Evolutionary conservation across 2,888 invertebrate species (phyloP).

Genomic region (Epinotia nisella): DNA sequence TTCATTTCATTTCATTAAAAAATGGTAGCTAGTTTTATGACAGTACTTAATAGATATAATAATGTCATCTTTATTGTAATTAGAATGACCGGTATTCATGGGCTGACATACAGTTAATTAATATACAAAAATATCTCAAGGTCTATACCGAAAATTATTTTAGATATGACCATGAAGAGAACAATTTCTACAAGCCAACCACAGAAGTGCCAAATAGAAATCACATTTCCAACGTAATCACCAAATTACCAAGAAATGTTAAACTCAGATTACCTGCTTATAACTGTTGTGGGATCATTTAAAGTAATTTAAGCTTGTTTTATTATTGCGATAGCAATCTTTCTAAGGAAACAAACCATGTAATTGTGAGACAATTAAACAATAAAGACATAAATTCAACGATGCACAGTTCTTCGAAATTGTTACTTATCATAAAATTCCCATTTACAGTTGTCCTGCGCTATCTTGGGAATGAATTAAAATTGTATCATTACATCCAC

Average conservation of each 20-base stretch:
- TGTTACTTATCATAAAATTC: background rate
- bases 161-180: too few species aligned
- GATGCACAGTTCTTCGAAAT: background rate
- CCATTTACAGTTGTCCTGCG: background rate
- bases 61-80: background rate
- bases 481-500: slow-evolving; percentile 27
- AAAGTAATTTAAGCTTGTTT: background rate
- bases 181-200: too few species aligned
- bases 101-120: background rate
- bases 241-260: background rate
- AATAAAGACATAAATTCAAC: background rate
- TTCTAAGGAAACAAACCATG: background rate
- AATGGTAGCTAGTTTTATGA: background rate
- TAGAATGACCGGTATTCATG: background rate
- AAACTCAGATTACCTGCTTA: too few species aligned
- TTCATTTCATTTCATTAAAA: too few species aligned
- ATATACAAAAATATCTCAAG: background rate
- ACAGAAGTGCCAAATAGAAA: too few species aligned
- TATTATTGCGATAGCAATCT: background rate
- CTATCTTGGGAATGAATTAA: slow-evolving; percentile 9
- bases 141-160: too few species aligned
- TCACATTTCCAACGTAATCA: too few species aligned
- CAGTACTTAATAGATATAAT: background rate
- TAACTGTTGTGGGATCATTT: background rate
- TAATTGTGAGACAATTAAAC: slow-evolving; percentile 1